These are phyloP conservation scores for Drosophila sordidula DNA, from an alignment of 2,888 invertebrate genomes.

Conservation along the genomic window DNA sequence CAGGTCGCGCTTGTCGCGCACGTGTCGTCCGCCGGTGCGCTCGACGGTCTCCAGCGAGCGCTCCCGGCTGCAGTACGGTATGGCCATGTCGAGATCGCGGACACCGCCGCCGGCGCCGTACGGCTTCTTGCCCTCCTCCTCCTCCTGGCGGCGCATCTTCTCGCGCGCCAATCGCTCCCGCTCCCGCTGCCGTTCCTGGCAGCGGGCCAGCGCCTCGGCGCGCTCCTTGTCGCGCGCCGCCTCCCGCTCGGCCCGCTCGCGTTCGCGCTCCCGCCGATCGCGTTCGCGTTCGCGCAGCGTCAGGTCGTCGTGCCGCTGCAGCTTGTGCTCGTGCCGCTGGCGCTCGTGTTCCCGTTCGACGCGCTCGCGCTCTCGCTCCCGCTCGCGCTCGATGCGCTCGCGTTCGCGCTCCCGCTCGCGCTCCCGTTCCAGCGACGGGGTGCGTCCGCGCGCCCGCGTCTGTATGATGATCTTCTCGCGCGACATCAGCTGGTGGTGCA, in stretches of 20 bases:
- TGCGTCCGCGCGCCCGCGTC: conserved; percentile 83
- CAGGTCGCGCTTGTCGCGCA: conserved; percentile 75
- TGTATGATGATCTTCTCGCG: conserved; percentile 84
- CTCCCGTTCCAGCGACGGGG: conserved; percentile 80
- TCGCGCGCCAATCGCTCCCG: conserved; percentile 85
- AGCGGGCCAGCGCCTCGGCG: conserved; percentile 89
- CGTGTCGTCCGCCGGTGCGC: conserved; percentile 60
- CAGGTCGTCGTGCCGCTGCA: conserved; percentile 83
- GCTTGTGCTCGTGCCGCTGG: conserved; percentile 74
- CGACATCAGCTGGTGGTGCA: conserved; percentile 84
- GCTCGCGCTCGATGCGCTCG: conserved; percentile 65
- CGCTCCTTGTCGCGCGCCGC: conserved; percentile 88
- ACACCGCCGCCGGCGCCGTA: conserved; percentile 50
- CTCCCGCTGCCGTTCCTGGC: conserved; percentile 87
- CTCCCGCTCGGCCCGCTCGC: conserved; percentile 86
- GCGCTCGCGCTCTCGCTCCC: conserved; percentile 55
- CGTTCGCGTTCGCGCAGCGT: conserved; percentile 84
- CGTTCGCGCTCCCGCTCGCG: conserved; percentile 68
- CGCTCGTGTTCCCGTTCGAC: conserved; percentile 74
- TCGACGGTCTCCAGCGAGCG: conserved; percentile 81
- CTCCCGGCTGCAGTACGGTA: conserved; percentile 82
- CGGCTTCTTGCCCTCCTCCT: conserved; percentile 79
- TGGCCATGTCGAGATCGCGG: conserved; percentile 87
- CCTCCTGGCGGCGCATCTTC: conserved; percentile 85
- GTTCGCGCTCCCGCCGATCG: conserved; percentile 87